Base-by-base conservation (phyloP, 1,140 invertebrate species). In the Drosophila kikkawai region DNA sequence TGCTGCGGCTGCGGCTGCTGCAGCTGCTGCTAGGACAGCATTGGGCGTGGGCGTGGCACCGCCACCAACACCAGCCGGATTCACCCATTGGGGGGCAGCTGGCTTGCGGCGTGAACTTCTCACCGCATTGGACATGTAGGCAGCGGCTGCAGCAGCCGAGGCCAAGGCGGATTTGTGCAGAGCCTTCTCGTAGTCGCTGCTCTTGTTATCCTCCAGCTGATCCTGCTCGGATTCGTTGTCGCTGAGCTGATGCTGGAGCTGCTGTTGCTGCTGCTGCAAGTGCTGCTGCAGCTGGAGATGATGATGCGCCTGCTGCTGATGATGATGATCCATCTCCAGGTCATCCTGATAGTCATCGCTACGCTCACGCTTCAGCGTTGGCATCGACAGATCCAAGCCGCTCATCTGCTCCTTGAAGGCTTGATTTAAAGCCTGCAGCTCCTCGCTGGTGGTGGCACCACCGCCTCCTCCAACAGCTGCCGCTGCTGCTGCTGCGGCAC, bases 51-150 rank as follows among this genome's bases (percentile, higher is more conserved):
- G 48, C 48, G 48, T 17, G 15, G 53, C 9, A 34, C 69, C 45
- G 7, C 97, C 1, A 45, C 42, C 42, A 12, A 19, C 53, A 0
- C 97, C 4, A 97, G 70, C 70, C 0, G 70, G 98, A 93, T 98
- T 98, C 0, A 99, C 98, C 97, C 98, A 99, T 93, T 99, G 98
- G 1, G 98, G 98, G 34, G 98, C 97, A 0, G 97, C 97, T 1
- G 98, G 97, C 94, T 99, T 99, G 64, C 98, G 94, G 66, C 98
- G 93, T 8, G 79, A 93, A 55, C 83, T 87, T 5, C 83, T 64
- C 26, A 81, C 86, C 41, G 79, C 84, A 68, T 85, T 93, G 60
- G 76, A 85, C 82, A 91, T 82, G 44, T 91, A 91, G 8, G 83
- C 84, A 4, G 83, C 83, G 5, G 83, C 83, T 0, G 83, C 82